Conservation (phyloP, 2,797 vertebrate genomes). For the Pipistrellus pygmaeus region DNA sequence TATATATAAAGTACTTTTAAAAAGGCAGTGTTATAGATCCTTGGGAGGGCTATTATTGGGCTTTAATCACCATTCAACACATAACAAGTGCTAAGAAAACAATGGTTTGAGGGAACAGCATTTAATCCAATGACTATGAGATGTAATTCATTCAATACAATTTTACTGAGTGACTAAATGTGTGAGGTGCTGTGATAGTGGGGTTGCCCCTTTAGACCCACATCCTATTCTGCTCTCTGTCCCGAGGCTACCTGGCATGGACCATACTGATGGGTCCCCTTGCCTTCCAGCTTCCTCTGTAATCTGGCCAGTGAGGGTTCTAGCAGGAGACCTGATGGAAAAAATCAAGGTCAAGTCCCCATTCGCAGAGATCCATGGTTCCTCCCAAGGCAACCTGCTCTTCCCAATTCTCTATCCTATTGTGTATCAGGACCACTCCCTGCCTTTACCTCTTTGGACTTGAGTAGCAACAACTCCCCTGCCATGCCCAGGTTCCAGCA, state of each 20-base stretch:
- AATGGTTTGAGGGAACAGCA: background rate
- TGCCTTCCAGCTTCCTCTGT: background rate
- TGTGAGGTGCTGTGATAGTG: background rate
- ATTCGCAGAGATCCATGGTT: background rate
- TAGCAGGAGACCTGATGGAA: background rate
- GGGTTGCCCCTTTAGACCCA: background rate
- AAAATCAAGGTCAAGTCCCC: background rate
- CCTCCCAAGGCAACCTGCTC: background rate
- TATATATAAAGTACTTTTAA: background rate
- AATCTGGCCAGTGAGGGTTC: background rate
- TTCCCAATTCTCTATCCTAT: background rate
- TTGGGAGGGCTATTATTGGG: background rate
- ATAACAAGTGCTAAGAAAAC: background rate
- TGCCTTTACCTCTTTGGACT: background rate
- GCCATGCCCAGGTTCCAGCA: background rate
- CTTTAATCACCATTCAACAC: background rate
- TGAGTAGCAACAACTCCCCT: background rate
- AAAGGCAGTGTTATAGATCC: background rate
- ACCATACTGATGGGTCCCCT: background rate
- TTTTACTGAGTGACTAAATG: background rate
- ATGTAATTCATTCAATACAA: background rate
- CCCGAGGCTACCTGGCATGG: background rate
- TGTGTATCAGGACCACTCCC: background rate
- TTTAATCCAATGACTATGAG: background rate
- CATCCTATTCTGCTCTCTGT: background rate